Evolutionary conservation across 2,797 vertebrate species (phyloP).

Genomic region (Sebastes alutus): DNA sequence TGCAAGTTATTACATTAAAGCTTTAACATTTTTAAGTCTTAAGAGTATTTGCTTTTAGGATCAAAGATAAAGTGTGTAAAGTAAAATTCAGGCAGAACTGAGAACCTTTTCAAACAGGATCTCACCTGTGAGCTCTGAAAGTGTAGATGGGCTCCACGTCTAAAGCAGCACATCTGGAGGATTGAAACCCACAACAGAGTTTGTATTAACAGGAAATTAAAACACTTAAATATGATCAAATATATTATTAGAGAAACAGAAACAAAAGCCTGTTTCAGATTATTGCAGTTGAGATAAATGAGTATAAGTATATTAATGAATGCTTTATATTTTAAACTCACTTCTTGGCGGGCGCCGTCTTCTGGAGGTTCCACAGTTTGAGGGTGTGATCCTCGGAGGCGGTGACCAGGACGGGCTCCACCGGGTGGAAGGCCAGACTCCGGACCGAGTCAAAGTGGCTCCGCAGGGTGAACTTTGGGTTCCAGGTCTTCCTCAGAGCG

Average conservation of each 20-base stretch:
- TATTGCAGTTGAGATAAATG: neutral
- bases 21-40: too few species aligned
- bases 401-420: conserved; percentile 93
- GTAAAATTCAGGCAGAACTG: too few species aligned
- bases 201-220: neutral
- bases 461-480: conserved; percentile 93
- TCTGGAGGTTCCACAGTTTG: conserved; percentile 99
- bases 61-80: neutral
- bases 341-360: conserved; percentile 95
- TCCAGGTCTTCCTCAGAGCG: conserved; percentile 95
- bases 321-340: conserved; percentile 52
- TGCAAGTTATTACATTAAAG: neutral
- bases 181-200: neutral
- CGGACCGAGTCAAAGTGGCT: conserved; percentile 96
- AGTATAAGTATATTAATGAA: neutral
- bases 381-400: conserved; percentile 96
- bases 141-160: conserved; percentile 98
- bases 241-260: neutral
- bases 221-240: neutral
- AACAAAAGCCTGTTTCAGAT: neutral
- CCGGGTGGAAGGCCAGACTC: conserved; percentile 91
- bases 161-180: conserved; percentile 90
- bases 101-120: too few species aligned
- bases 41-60: too few species aligned
- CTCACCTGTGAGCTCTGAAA: conserved; percentile 93